Conservation (phyloP, 2,888 invertebrate species). For the Pediacus dermestoides region DNA sequence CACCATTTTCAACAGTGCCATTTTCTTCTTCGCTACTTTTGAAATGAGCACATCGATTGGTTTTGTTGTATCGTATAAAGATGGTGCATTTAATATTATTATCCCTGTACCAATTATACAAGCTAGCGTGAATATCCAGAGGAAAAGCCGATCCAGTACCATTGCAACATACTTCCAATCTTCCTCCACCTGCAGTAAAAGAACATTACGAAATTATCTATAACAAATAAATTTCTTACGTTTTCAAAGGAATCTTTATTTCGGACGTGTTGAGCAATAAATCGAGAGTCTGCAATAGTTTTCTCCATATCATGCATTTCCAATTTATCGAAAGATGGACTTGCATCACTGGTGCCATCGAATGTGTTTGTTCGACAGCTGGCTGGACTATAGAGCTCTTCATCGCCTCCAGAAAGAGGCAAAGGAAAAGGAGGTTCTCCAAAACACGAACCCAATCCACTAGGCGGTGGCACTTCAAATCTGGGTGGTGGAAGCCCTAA, state of each 20-base stretch:
- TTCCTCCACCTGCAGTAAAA: conserved; percentile 74
- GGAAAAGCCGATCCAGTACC: conserved; percentile 94
- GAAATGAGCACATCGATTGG: conserved; percentile 88
- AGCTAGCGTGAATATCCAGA: conserved; percentile 92
- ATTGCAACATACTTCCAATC: conserved; percentile 98
- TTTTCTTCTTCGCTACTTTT: conserved; percentile 86
- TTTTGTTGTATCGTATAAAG: conserved; percentile 84
- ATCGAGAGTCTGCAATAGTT: conserved; percentile 87
- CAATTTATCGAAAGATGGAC: conserved; percentile 79
- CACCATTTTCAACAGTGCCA: conserved; percentile 84
- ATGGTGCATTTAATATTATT: conserved; percentile 87
- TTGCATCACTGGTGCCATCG: conserved; percentile 61
- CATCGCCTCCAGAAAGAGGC: conserved; percentile 73
- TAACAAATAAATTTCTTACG: conserved; percentile 63
- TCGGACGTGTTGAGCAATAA: conserved; percentile 92
- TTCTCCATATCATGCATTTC: conserved; percentile 84
- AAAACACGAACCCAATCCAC: conserved; percentile 60
- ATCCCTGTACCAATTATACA: conserved; percentile 86
- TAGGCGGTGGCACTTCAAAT: conserved; percentile 65
- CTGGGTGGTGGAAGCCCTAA: conserved; percentile 50
- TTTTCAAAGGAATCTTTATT: conserved; percentile 93
- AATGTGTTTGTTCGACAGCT: conserved; percentile 50
- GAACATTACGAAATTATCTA: conserved; percentile 1
- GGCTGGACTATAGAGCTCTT: conserved; percentile 74
- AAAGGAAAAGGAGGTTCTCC: conserved; percentile 66